Evolutionary conservation across 53 echinoderm and acorn worm genomes (phyloP), one percentile per base, ranked within the genome.

Genomic region (Temnopleurus reevesii): DNA sequence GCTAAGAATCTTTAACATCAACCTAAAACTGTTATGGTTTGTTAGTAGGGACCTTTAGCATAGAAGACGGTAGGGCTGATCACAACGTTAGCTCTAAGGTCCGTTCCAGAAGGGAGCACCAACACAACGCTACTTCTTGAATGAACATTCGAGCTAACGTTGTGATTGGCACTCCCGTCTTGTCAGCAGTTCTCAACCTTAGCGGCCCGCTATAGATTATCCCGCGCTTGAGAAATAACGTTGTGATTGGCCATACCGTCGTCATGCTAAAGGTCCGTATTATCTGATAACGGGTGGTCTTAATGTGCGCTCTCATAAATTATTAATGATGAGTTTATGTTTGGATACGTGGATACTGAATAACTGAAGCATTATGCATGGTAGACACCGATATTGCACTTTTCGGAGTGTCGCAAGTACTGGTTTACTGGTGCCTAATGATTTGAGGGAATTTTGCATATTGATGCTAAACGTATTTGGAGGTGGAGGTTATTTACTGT

Each of bases 281-380:
- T n/a, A n/a, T n/a, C n/a, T 41, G 38, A 41, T 71, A 38, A 71
- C 23, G 41, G 43, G 19, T 41, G 8, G n/a, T 36, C 21, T 43
- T 41, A 13, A n/a, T n/a, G 33, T 13, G 65, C 13, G 35, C 33
- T 13, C 10, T 21, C 71, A 71, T 71, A 41, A 71, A 71, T 71
- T n/a, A 71, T 71, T 19, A n/a, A n/a, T n/a, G 71, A 71, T 71
- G 41, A 21, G n/a, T n/a, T 71, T 21, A 41, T 41, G 41, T 71
- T 71, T 71, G 71, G 36, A 41, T 71, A 7, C 36, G 71, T 71
- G 71, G 41, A 71, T 71, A 5, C n/a, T 71, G 71, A 71, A 71
- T 71, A 71, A 71, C 41, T 71, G 71, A 71, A n/a, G 41, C 5
- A n/a, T 71, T 2, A 71, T 19, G 71, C 71, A 41, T 71, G 71